Conservation (phyloP, 2,888 invertebrate species). For the Drosophila neotestacea region DNA sequence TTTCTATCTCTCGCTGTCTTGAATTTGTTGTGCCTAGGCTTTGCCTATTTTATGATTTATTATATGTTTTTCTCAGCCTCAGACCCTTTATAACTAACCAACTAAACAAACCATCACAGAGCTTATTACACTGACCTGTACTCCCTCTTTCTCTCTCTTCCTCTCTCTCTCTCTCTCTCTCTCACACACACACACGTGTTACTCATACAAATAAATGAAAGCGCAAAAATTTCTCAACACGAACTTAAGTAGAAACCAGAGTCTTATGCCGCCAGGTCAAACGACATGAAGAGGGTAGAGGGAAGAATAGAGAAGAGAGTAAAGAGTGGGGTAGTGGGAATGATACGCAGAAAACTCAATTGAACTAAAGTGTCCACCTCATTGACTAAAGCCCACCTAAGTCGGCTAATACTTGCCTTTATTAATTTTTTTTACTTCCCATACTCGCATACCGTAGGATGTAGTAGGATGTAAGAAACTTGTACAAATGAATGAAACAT, state of each 20-base stretch:
- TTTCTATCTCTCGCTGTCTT: background rate
- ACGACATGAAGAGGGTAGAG: conserved; percentile 2
- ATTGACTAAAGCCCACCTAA: conserved; percentile 49
- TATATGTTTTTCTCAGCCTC: conserved; percentile 62
- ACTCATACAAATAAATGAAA: conserved; percentile 30
- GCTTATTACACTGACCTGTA: conserved; percentile 73
- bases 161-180: background rate
- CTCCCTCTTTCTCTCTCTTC: conserved; percentile 32
- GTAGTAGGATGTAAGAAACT: background rate
- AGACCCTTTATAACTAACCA: conserved; percentile 39
- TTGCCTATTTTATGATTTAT: conserved; percentile 79
- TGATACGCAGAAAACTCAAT: conserved; percentile 9
- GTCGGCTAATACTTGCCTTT: conserved; percentile 43
- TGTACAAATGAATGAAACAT: background rate
- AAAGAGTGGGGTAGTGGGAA: background rate
- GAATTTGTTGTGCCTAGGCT: conserved; percentile 40
- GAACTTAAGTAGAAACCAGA: conserved; percentile 26
- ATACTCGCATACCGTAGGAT: background rate
- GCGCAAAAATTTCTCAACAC: conserved; percentile 38
- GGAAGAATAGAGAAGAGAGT: background rate
- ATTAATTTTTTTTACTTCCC: conserved; percentile 38
- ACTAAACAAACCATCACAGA: conserved; percentile 35
- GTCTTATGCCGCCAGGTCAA: conserved; percentile 5
- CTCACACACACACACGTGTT: background rate
- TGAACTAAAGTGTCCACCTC: conserved; percentile 49